Evolutionary conservation across 2,113 vertebrate genomes (phyloP).

Genomic region (Aptenodytes patagonicus): DNA sequence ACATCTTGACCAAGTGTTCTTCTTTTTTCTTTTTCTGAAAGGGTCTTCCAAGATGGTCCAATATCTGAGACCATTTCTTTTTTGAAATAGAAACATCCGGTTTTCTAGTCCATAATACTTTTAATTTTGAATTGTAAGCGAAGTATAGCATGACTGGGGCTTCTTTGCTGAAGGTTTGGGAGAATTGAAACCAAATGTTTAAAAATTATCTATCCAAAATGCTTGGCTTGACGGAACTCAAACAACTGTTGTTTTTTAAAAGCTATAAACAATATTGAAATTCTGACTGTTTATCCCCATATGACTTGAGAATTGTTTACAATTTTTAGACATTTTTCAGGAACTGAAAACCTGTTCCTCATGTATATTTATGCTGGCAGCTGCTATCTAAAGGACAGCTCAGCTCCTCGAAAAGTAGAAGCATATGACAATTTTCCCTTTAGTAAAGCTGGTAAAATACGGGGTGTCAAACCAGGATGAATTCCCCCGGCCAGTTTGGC

Average conservation of each 20-base stretch:
- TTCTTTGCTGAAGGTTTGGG: background rate
- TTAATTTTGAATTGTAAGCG: background rate
- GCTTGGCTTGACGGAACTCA: background rate
- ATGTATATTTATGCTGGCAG: slow-evolving; percentile 36
- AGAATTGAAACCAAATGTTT: slow-evolving; percentile 63
- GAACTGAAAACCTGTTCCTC: slow-evolving; percentile 38
- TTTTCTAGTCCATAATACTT: background rate
- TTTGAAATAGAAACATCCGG: background rate
- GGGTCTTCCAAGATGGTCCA: background rate
- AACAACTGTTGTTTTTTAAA: background rate
- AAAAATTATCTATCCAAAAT: slow-evolving; percentile 13
- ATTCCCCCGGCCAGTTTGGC: background rate
- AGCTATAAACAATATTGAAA: slow-evolving; percentile 37
- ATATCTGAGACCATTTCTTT: background rate
- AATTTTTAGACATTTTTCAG: slow-evolving; percentile 20
- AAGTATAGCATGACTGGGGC: background rate
- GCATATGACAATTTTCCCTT: slow-evolving; percentile 1
- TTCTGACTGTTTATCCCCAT: slow-evolving; percentile 39
- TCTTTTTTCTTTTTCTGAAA: background rate
- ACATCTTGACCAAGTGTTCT: background rate
- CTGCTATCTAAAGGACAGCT: slow-evolving; percentile 25
- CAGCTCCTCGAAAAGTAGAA: slow-evolving; percentile 10
- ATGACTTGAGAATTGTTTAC: slow-evolving; percentile 44
- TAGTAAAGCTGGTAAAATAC: background rate
- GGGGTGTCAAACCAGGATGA: background rate